Conservation (phyloP, 2,113 vertebrate genomes). For the Odocoileus hemionus region DNA sequence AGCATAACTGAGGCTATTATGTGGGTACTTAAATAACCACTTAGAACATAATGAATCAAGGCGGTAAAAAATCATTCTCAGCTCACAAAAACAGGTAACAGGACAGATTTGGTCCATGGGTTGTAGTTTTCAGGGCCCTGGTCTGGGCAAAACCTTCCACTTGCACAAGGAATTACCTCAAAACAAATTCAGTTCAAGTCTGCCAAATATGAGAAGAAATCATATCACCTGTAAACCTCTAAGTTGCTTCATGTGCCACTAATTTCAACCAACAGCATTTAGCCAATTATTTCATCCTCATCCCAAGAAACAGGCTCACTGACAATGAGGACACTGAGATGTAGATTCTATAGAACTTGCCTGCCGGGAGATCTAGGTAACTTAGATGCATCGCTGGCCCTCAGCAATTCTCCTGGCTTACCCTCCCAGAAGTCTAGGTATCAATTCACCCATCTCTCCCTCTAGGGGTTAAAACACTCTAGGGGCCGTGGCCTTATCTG, state of each 20-base stretch:
- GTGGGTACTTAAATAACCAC: not conserved
- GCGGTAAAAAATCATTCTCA: not conserved
- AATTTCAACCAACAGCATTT: not conserved
- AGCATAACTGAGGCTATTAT: not conserved
- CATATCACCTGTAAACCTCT: not conserved
- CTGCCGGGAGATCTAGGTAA: not conserved
- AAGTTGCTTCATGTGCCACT: not conserved
- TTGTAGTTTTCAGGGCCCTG: not conserved
- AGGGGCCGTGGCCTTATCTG: not conserved
- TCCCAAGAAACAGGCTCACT: not conserved
- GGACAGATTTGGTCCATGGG: not conserved
- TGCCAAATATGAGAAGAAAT: not conserved
- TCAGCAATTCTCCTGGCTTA: not conserved
- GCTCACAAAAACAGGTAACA: not conserved
- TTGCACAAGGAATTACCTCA: not conserved
- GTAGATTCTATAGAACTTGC: not conserved
- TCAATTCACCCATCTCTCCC: not conserved
- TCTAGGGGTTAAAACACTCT: not conserved
- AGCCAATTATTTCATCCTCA: not conserved
- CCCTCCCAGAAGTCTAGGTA: not conserved
- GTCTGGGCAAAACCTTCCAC: not conserved
- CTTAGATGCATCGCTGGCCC: not conserved
- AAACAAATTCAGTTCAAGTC: not conserved
- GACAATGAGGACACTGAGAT: not conserved
- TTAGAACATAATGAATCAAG: not conserved